Evolutionary conservation across 2,797 vertebrate species (phyloP).

Genomic region (Rhincodon typus): DNA sequence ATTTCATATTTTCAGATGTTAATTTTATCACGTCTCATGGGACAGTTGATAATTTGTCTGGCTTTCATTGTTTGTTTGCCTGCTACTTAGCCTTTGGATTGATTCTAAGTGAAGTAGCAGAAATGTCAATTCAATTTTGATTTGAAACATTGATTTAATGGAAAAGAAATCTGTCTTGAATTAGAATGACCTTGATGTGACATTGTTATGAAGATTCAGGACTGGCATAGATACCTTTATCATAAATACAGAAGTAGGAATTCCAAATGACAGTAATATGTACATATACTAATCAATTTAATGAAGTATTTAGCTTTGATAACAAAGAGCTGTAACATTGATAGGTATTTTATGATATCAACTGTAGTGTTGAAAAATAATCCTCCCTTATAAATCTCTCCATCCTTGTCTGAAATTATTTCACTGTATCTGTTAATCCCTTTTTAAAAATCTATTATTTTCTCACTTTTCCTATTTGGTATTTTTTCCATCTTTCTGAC

Average conservation of each 20-base stretch:
- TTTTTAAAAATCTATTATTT: too few species aligned
- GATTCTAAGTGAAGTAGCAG: neutral
- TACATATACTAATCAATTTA: neutral
- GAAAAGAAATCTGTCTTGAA: neutral
- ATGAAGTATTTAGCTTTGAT: neutral
- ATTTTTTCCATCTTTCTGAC: neutral
- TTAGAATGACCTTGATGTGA: neutral
- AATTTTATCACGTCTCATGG: neutral
- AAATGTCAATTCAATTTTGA: neutral
- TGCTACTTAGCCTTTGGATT: neutral
- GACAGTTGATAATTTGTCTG: neutral
- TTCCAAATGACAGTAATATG: neutral
- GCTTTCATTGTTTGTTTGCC: neutral
- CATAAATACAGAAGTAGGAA: neutral
- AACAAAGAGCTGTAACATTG: neutral
- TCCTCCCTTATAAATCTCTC: neutral
- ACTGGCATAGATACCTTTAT: neutral
- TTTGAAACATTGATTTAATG: neutral
- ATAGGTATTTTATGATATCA: neutral
- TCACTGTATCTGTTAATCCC: neutral
- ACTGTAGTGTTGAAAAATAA: neutral
- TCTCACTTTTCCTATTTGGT: neutral
- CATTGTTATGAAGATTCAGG: neutral
- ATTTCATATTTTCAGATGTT: neutral
- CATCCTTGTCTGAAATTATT: neutral